Conservation (phyloP, 2,797 vertebrate species). For the Typhlichthys eigenmanni region DNA sequence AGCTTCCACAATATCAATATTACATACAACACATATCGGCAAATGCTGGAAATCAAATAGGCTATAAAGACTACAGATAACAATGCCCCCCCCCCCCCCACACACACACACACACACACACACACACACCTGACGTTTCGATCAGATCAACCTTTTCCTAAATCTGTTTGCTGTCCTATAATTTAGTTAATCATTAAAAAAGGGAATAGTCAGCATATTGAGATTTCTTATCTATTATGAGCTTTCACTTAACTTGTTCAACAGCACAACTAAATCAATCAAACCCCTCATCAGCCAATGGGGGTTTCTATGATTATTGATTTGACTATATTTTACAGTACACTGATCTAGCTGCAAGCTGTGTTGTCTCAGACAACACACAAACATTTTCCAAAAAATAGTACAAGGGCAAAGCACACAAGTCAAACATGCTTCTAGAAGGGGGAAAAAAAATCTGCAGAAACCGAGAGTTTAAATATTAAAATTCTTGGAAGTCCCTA, state of each 20-base stretch:
- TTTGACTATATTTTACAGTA: slow-evolving; percentile 28
- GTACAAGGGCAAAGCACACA: slow-evolving; percentile 37
- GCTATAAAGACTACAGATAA: slow-evolving; percentile 47
- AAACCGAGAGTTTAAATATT: slow-evolving; percentile 47
- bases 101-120: no score
- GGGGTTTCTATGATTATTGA: slow-evolving; percentile 63
- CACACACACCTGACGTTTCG: slow-evolving; percentile 15
- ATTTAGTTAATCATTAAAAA: slow-evolving; percentile 58
- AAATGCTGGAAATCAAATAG: slow-evolving; percentile 3
- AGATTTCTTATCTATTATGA: slow-evolving; percentile 35
- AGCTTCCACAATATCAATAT: no score
- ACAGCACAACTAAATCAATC: slow-evolving; percentile 51
- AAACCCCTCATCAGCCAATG: slow-evolving; percentile 31
- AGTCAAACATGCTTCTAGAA: slow-evolving; percentile 32
- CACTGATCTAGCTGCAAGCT: slow-evolving; percentile 19
- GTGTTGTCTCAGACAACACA: neutral
- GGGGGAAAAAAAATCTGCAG: slow-evolving; percentile 14
- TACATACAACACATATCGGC: slow-evolving; percentile 9
- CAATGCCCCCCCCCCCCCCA: slow-evolving; percentile 31
- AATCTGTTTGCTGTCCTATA: slow-evolving; percentile 25
- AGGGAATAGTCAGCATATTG: slow-evolving; percentile 5
- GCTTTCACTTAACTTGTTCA: slow-evolving; percentile 70
- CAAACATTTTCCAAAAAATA: slow-evolving; percentile 17
- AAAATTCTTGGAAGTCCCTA: slow-evolving; percentile 30
- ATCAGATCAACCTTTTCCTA: slow-evolving; percentile 40